Percentiles rank a stretch among this genome's conserved stretches.
phyloP scores from a whole-genome alignment of 2,888 invertebrate species.

The Leptopilina myrica region DNA sequence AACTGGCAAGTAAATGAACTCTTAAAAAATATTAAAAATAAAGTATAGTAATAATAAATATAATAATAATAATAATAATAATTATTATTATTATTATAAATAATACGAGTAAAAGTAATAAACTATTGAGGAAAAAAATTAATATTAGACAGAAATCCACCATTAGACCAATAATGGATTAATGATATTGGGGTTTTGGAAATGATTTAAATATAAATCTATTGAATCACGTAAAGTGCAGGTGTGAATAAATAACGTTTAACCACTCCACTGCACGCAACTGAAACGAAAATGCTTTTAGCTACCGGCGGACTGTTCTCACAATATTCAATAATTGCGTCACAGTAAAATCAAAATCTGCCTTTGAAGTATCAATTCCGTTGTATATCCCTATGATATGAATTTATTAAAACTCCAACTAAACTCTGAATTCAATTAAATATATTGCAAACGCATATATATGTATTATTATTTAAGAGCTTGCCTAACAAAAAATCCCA shows the following conservation, averaged over 20 bases:
- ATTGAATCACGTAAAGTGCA: slow-evolving; percentile 14
- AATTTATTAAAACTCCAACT: slow-evolving; percentile 5
- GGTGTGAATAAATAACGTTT: slow-evolving; percentile 33
- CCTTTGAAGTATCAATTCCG: slow-evolving; percentile 5
- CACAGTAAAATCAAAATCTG: slow-evolving; percentile 11
- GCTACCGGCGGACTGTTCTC: slow-evolving; percentile 32
- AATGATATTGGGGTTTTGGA: slow-evolving; percentile 15
- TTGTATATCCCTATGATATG: background rate
- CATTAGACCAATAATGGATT: slow-evolving; percentile 10
- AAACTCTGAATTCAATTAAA: background rate
- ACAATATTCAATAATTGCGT: slow-evolving; percentile 37
- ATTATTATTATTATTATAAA: background rate
- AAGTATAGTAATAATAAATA: no score
- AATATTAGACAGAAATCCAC: background rate
- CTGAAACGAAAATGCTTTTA: slow-evolving; percentile 37
- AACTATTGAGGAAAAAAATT: background rate
- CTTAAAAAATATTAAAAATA: no score
- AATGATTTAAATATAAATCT: slow-evolving; percentile 29
- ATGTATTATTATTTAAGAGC: no score
- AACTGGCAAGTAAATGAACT: no score
- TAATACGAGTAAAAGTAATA: background rate
- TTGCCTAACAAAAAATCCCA: no score
- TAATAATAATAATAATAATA: background rate
- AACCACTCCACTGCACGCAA: slow-evolving; percentile 9
- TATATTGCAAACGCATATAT: background rate